Base-by-base conservation (phyloP, 2,113 vertebrate species). In the Microcebus jonahi region DNA sequence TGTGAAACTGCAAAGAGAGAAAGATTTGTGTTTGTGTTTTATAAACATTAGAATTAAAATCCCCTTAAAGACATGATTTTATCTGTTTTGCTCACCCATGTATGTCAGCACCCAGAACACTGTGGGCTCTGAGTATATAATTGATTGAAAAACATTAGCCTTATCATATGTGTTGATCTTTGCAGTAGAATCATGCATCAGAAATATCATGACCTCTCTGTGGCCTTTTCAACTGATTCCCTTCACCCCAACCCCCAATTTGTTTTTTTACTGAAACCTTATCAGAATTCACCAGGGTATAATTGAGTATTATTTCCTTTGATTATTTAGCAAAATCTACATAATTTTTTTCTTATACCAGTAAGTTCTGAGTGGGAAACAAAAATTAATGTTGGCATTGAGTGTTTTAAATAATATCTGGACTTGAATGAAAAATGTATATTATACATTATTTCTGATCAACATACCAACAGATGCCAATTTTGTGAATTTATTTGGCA, bases 401-500 rank as follows among this genome's bases (percentile, higher is more conserved):
- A 83, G 77, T 79, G 14, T 8, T 91, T 97, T 81, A 93, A 96
- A 48, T 85, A 77, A 82, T 71, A 95, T 29, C 61, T 88, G 23
- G 15, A 23, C n/a, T 70, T 82, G 61, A 67, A 45, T 59, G 34
- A 45, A 76, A 70, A 94, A 75, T 76, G 5, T 81, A 7, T 61
- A 53, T 39, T 84, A 21, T 75, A 36, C 3, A 36, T 71, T 27
- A 63, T 91, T 27, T 81, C 25, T 83, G 50, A 20, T 70, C 18
- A 90, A 25, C 13, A 31, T 88, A 39, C 45, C 39, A 81, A 88
- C 39, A 61, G 57, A 34, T 70, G 45, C 1, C 31, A 91, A n/a
- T 79, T 89, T 93, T 96, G 23, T 92, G 55, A 81, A 6, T 81
- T 82, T 92, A 50, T 87, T 86, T 91, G 45, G 36, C 20, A 77